These are phyloP conservation scores for Pteria penguin DNA, from an alignment of 2,888 invertebrate genomes.

Conservation along the genomic window DNA sequence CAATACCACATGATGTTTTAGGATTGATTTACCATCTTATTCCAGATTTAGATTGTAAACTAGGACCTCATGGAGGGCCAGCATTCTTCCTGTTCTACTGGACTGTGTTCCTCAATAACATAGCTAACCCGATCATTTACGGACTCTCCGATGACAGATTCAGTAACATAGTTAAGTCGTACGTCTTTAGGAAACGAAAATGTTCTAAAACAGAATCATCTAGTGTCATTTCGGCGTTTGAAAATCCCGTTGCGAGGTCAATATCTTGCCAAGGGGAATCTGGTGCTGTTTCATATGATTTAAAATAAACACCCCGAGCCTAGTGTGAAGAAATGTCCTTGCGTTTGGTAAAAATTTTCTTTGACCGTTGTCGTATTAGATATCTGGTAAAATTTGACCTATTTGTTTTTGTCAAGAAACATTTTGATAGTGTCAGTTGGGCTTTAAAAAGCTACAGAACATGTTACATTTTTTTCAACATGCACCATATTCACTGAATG, in stretches of 20 bases:
- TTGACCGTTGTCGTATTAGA: too few species aligned
- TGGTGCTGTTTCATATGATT: too few species aligned
- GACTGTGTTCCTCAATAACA: constrained; percentile 37
- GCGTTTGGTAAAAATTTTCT: too few species aligned
- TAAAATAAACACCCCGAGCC: too few species aligned
- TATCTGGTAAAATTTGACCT: too few species aligned
- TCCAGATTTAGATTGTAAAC: constrained; percentile 25
- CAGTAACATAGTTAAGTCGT: background rate
- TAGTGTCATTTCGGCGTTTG: background rate
- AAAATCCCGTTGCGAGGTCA: background rate
- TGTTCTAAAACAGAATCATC: background rate
- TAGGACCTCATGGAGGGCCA: constrained; percentile 2
- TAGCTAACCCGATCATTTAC: constrained; percentile 36
- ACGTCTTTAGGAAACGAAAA: background rate
- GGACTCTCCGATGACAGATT: constrained; percentile 36
- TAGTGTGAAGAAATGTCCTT: too few species aligned
- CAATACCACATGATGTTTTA: constrained; percentile 27
- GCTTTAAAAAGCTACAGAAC: too few species aligned
- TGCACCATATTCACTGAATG: too few species aligned
- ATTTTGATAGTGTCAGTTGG: too few species aligned
- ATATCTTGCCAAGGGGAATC: too few species aligned
- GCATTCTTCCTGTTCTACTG: constrained; percentile 28
- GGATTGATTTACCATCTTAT: constrained; percentile 29
- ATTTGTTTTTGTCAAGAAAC: too few species aligned
- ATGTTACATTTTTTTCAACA: too few species aligned